Evolutionary conservation across 2,113 vertebrate species (phyloP).

Genomic region (Rousettus leschenaultii): DNA sequence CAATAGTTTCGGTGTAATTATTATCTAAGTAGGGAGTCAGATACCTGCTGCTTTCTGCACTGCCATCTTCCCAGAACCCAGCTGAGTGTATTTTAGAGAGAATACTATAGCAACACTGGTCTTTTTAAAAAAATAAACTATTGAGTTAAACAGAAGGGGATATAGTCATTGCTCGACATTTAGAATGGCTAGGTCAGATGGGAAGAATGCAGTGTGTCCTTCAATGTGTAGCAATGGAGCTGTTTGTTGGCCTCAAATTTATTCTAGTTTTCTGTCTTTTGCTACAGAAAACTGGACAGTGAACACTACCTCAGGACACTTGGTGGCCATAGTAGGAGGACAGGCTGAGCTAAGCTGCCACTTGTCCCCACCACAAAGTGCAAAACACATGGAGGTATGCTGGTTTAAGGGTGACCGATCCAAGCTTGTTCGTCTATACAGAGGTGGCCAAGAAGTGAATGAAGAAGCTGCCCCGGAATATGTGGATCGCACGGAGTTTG

Average conservation of each 20-base stretch:
- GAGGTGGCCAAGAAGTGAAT: not conserved
- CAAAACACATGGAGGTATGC: not conserved
- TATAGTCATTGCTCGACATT: not conserved
- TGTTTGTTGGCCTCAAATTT: not conserved
- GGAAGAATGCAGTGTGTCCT: not conserved
- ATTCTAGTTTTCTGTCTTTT: not conserved
- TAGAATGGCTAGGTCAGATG: not conserved
- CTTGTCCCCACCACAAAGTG: not conserved
- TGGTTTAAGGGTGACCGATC: not conserved
- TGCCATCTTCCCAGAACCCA: not conserved
- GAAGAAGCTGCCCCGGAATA: not conserved
- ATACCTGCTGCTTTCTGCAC: not conserved
- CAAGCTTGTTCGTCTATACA: not conserved
- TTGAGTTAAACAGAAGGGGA: not conserved
- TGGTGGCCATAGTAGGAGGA: not conserved
- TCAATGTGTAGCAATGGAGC: not conserved
- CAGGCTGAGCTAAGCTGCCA: constrained; percentile 35
- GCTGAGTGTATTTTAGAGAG: not conserved
- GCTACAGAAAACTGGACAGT: not conserved
- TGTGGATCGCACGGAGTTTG: not conserved
- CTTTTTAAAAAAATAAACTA: not conserved
- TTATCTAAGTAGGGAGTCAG: not conserved
- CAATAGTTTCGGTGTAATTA: not conserved
- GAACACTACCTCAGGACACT: not conserved
- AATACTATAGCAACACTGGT: not conserved